phyloP scores from a whole-genome alignment of 2,113 vertebrate species.

The Girardinichthys multiradiatus region DNA sequence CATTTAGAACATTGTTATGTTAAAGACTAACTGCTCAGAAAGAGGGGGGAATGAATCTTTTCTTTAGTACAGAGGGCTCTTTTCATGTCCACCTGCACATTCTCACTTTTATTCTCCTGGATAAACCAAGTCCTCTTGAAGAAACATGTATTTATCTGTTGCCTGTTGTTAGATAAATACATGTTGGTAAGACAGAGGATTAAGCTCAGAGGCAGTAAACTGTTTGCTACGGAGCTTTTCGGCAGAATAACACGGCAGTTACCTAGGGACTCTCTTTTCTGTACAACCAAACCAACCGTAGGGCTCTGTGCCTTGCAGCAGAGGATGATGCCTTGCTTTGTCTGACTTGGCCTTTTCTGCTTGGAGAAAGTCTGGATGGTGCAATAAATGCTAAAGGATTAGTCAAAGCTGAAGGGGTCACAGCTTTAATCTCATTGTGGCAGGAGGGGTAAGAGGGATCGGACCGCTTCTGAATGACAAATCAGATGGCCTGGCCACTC shows the following conservation, averaged over 20 bases:
- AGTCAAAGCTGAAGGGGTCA: constrained; percentile 73
- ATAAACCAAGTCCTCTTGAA: constrained; percentile 1
- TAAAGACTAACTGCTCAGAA: background rate
- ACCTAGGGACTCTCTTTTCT: background rate
- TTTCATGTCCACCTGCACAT: background rate
- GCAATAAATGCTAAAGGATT: constrained; percentile 69
- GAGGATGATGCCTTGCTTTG: constrained; percentile 20
- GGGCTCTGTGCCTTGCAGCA: constrained; percentile 10
- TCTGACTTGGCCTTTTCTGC: constrained; percentile 26
- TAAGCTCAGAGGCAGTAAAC: constrained; percentile 14
- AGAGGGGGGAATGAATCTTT: background rate
- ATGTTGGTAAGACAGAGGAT: constrained; percentile 22
- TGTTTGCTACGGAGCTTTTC: constrained; percentile 20
- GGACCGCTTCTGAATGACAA: constrained; percentile 50
- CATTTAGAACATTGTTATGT: background rate
- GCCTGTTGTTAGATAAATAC: constrained; percentile 18
- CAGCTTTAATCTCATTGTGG: constrained; percentile 72
- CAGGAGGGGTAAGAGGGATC: constrained; percentile 51
- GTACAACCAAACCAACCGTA: background rate
- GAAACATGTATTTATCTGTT: constrained; percentile 23
- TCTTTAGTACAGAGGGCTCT: background rate
- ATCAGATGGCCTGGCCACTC: constrained; percentile 22
- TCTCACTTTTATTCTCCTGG: background rate
- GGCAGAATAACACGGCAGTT: constrained; percentile 23
- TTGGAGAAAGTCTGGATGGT: constrained; percentile 50